A percentile compares a stretch with the other conserved stretches of the same genome.
Evolutionary conservation across 2,113 vertebrate species (phyloP).

Genomic region (Zapornia atra): DNA sequence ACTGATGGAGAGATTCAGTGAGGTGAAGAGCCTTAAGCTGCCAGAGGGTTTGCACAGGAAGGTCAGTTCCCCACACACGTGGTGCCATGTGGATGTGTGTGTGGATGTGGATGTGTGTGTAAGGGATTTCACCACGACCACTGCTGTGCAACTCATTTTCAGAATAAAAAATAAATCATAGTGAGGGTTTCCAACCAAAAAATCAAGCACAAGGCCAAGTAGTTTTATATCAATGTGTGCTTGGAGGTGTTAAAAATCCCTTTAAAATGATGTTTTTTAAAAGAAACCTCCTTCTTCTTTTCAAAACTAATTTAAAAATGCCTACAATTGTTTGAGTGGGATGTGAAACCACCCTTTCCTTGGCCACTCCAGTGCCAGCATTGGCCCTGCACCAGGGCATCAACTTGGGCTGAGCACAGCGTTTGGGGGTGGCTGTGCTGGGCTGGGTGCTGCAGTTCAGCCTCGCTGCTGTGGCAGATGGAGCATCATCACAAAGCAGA

Average conservation of each 20-base stretch:
- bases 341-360: neutral
- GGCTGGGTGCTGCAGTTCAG: neutral
- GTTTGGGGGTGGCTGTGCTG: neutral
- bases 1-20: slow-evolving; percentile 87
- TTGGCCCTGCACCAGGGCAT: accelerated
- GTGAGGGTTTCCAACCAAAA: neutral
- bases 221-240: neutral
- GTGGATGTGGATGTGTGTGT: neutral
- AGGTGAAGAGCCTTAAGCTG: slow-evolving; percentile 70
- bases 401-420: accelerated
- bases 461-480: neutral
- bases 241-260: accelerated
- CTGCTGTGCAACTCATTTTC: neutral
- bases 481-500: neutral
- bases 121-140: neutral
- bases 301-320: neutral
- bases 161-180: neutral
- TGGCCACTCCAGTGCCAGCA: neutral
- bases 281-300: neutral
- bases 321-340: neutral
- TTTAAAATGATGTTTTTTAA: neutral
- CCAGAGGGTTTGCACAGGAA: slow-evolving; percentile 72
- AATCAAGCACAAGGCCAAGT: accelerated
- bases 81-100: neutral
- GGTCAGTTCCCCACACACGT: slow-evolving; percentile 39